Evolutionary conservation across 2,113 vertebrate genomes (phyloP).

Genomic region (Monopterus albus): DNA sequence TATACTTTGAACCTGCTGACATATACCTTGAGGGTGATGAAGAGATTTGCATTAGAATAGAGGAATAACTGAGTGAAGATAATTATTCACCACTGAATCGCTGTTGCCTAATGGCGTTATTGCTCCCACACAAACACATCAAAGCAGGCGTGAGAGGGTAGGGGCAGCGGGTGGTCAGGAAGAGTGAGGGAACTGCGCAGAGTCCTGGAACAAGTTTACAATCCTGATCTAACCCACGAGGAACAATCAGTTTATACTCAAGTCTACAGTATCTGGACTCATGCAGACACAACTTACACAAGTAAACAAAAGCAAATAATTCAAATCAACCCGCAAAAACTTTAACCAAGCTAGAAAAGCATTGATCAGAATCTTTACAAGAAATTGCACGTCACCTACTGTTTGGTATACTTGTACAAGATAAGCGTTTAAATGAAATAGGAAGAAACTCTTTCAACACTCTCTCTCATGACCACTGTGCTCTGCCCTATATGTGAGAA

Average conservation of each 20-base stretch:
- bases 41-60: conserved; percentile 3
- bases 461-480: neutral
- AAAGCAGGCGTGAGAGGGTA: conserved; percentile 35
- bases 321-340: too few relatives aligned
- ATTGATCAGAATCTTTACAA: neutral
- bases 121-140: conserved; percentile 21
- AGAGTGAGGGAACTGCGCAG: conserved; percentile 19
- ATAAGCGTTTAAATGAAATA: neutral
- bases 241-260: conserved; percentile 50
- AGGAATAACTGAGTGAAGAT: conserved; percentile 4
- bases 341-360: neutral
- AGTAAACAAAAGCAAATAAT: neutral
- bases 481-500: conserved; percentile 12
- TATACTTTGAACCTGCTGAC: too few relatives aligned
- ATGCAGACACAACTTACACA: neutral
- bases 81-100: conserved; percentile 24
- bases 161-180: neutral
- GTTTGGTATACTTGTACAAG: neutral
- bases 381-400: neutral
- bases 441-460: neutral
- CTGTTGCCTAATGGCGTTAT: conserved; percentile 23
- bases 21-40: too few relatives aligned
- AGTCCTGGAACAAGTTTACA: conserved; percentile 56
- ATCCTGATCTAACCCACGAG: conserved; percentile 47
- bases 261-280: neutral